These are phyloP conservation scores for Nasonia giraulti DNA, from an alignment of 1,140 invertebrate species.

Conservation along the genomic window DNA sequence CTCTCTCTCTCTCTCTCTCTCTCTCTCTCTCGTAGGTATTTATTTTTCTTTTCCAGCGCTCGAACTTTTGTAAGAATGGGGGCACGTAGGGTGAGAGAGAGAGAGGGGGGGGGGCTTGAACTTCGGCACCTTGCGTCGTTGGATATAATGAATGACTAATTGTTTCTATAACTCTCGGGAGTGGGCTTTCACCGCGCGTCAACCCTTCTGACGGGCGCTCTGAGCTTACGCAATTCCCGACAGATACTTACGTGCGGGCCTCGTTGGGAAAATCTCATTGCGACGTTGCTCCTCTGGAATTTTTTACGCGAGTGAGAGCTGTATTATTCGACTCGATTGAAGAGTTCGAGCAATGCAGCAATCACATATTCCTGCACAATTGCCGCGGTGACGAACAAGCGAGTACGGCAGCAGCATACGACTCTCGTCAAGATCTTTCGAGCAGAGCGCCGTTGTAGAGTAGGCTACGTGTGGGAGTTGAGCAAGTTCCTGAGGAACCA, in stretches of 20 bases:
- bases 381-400: not conserved
- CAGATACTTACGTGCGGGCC: too few relatives aligned
- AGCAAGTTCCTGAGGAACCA: conserved; percentile 43
- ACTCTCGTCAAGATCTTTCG: not conserved
- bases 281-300: not conserved
- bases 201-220: not conserved
- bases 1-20: not conserved
- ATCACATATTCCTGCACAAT: not conserved
- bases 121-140: conserved; percentile 8
- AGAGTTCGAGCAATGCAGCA: not conserved
- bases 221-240: too few relatives aligned
- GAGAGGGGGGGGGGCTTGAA: not conserved
- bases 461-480: conserved; percentile 14
- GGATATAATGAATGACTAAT: not conserved
- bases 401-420: not conserved
- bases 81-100: not conserved
- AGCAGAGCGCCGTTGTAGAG: not conserved
- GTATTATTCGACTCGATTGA: too few relatives aligned
- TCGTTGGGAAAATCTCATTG: not conserved
- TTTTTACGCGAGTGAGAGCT: not conserved
- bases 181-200: not conserved
- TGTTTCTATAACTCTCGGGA: conserved; percentile 8
- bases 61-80: not conserved
- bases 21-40: not conserved
- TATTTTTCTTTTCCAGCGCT: not conserved